Base-by-base conservation (phyloP, 2,888 invertebrate species). In the Oxyscelio sp. region DNA sequence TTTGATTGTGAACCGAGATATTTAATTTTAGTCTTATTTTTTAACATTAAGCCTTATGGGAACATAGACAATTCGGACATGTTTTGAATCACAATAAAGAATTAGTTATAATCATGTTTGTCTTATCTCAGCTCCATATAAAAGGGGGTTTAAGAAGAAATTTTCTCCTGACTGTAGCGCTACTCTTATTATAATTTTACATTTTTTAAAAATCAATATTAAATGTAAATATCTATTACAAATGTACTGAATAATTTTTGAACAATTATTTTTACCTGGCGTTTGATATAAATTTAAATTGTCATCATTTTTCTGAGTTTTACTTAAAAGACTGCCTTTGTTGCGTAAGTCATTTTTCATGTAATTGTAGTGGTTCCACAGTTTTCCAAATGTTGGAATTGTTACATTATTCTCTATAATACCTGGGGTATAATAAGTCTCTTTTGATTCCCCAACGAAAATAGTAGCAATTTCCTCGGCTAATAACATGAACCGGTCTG, bases 381-480 rank as follows among this genome's bases (percentile, higher is more conserved):
- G 24, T 56, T 70, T 70, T 6, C 70, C 70, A 8, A 21, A 38
- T 22, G 9, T 22, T 40, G 22, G 56, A 21, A 70, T 43, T 11
- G 24, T n/a, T 8, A 19, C 43, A 6, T 70, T 38, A 8, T 70
- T 43, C 13, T 56, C 34, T 34, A 34, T n/a, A 21, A 48, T n/a
- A 38, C 48, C 58, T n/a, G 58, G 59, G 13, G 19, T 19, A 50
- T 19, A 71, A 34, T 59, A 59, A 19, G 38, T 48, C 11, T 58
- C 48, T 3, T 19, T 24, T 1, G 9, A 27, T 15, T 71, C 59
- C 13, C 56, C 17, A 11, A 24, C 9, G 43, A 71, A 71, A 48
- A 71, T 59, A 13, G 13, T 31, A 8, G 19, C 59, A 48, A 70
- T 70, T 31, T 70, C 70, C 27, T 70, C 43, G 2, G 71, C 59